Base-by-base conservation (phyloP, 2,888 invertebrate genomes). In the Trissolcus japonicus region DNA sequence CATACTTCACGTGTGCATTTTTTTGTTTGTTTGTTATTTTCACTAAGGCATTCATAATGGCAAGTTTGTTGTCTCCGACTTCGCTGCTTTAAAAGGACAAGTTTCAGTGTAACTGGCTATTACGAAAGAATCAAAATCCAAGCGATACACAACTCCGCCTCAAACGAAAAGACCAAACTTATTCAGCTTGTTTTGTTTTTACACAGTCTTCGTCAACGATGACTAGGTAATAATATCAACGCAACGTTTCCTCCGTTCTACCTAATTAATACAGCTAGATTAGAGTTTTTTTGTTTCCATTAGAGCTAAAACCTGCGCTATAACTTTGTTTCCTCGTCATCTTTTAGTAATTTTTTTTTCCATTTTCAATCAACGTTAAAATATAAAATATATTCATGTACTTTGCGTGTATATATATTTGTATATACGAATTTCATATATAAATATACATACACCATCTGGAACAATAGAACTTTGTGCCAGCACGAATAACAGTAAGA, bases 1-100 rank as follows among this genome's bases (percentile, higher is more conserved):
- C 71, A 81, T 79, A 75, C 72, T 80, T 80, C 80, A 80, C 78
- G 79, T 81, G 78, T 84, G 82, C 81, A 83, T 78, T 82, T 79
- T 83, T 84, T 85, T 35, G 35, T 35, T 35, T 81, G 78, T 84
- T 81, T 79, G 81, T 79, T 83, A 81, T 82, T 82, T 84, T 85
- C 83, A 83, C 88, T 88, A 87, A 88, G 87, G 87, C 87, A 88
- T 87, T 88, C 84, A 81, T 86, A 84, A 87, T 88, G 87, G 87
- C 87, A 86, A 87, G 85, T 88, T 66, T 59, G 55, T 59, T 61
- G 57, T 72, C 21, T 50, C 41, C 46, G 53, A 46, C 62, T 50
- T 73, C 51, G 66, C 61, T 66, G 66, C 40, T 65, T 68, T 61
- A 16, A 48, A 76, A 76, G 53, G 66, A 71, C 62, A 71, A 57